Evolutionary conservation across 2,888 invertebrate genomes (phyloP).

Genomic region (Clivina fossor): DNA sequence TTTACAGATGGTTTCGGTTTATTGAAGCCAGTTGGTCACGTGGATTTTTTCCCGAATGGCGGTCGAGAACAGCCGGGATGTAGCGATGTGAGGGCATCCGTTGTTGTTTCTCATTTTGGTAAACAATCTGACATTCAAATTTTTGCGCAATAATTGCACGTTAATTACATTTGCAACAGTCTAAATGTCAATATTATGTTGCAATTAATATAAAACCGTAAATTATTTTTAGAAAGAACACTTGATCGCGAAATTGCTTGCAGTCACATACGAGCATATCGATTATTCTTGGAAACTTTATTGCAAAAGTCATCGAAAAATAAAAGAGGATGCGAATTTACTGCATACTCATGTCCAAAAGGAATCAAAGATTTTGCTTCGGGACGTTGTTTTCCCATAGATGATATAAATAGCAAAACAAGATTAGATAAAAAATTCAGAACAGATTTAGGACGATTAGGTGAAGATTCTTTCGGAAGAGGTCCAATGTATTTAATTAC

Average conservation of each 20-base stretch:
- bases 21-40: slow-evolving; percentile 61
- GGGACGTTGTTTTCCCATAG: slow-evolving; percentile 58
- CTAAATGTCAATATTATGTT: too few relatives aligned
- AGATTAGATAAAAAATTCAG: too few relatives aligned
- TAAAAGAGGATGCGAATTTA: slow-evolving; percentile 54
- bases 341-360: slow-evolving; percentile 58
- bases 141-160: too few relatives aligned
- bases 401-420: slow-evolving; percentile 46
- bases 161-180: too few relatives aligned
- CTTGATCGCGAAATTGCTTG: slow-evolving; percentile 58
- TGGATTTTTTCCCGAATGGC: slow-evolving; percentile 64
- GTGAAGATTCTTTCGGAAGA: slow-evolving; percentile 51
- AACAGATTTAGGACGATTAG: slow-evolving; percentile 48
- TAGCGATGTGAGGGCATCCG: slow-evolving; percentile 57
- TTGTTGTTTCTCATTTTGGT: slow-evolving; percentile 61
- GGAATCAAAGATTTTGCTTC: slow-evolving; percentile 55
- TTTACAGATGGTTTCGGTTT: slow-evolving; percentile 64
- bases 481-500: slow-evolving; percentile 61
- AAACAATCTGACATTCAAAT: too few relatives aligned
- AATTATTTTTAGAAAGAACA: slow-evolving; percentile 54
- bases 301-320: slow-evolving; percentile 46
- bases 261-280: slow-evolving; percentile 61
- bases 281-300: slow-evolving; percentile 58
- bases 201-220: too few relatives aligned
- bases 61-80: slow-evolving; percentile 64